Conservation (phyloP, 2,797 vertebrate species). For the Loris lydekkerianus region DNA sequence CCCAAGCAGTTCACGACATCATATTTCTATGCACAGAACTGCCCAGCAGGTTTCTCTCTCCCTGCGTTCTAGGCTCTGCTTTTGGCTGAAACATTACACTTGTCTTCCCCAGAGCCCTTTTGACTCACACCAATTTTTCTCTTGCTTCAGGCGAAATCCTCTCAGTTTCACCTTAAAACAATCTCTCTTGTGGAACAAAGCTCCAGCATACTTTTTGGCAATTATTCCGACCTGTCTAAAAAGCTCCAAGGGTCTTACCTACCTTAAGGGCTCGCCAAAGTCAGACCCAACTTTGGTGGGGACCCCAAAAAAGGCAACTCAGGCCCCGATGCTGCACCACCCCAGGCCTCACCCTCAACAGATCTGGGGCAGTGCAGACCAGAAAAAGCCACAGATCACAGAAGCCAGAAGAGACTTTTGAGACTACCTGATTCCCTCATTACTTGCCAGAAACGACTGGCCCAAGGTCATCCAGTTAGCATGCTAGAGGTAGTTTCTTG, state of each 20-base stretch:
- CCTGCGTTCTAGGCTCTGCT: not conserved
- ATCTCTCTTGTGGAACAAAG: not conserved
- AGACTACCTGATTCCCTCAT: not conserved
- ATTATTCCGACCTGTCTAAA: not conserved
- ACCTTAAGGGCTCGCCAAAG: not conserved
- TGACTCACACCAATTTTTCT: conserved; percentile 18
- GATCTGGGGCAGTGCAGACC: not conserved
- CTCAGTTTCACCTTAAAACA: not conserved
- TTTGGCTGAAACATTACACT: conserved; percentile 50
- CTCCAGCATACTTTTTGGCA: not conserved
- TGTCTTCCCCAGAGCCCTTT: conserved; percentile 63
- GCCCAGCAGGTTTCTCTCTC: not conserved
- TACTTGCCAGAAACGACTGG: not conserved
- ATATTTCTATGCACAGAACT: not conserved
- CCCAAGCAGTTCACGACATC: not conserved
- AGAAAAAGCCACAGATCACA: not conserved
- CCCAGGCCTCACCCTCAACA: not conserved
- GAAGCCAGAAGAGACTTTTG: not conserved
- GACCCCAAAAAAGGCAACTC: not conserved
- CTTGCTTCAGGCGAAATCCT: conserved; percentile 22
- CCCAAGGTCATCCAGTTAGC: not conserved
- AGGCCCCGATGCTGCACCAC: not conserved
- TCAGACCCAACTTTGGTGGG: not conserved
- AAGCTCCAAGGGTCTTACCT: not conserved
- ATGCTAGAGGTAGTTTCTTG: not conserved